Evolutionary conservation across 2,888 invertebrate species (phyloP), one percentile per base, ranked within the genome.

Genomic region (Malacosoma neustria): DNA sequence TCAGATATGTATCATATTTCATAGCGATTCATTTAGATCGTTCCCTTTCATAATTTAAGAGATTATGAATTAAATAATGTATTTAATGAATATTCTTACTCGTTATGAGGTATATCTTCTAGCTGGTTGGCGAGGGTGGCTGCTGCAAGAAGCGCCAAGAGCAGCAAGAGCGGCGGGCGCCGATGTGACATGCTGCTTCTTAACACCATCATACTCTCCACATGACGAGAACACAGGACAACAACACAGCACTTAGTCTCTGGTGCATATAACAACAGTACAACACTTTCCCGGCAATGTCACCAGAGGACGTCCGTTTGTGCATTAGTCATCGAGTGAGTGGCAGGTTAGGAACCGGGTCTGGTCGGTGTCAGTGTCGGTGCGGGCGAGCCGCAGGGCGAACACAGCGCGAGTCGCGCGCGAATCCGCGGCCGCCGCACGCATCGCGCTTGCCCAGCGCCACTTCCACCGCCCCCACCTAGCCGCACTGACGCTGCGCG

Each of bases 31-130:
- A n/a, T n/a, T n/a, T n/a, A n/a, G n/a, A n/a, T n/a, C n/a, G n/a
- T n/a, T n/a, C n/a, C n/a, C 22, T 22, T 9, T 22, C 9, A 5
- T 22, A 22, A 22, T 22, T 9, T 22, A 2, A 1, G 22, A 22
- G 22, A 7, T 22, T 7, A 7, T 22, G 22, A 22, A 22, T 7
- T 22, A 22, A 22, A 22, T 22, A 22, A 22, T 22, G 9, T 22
- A 22, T 22, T 22, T 22, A 2, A 22, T 22, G 7, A 30, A 34
- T 36, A 29, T 39, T 88, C 94, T 93, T 88, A 95, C 95, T 94
- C 94, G 84, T 93, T 93, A 77, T 94, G 94, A 42, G 94, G 95
- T 69, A 95, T 95, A 74, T 94, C 94, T 87, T 95, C 94, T 65
- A 94, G 93, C 80, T 94, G 94, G 82, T 94, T 94, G 58, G 89